Percentiles rank a stretch among this genome's conserved stretches.
Conservation (phyloP, 1,140 invertebrate genomes). For the Drosophila truncata region DNA sequence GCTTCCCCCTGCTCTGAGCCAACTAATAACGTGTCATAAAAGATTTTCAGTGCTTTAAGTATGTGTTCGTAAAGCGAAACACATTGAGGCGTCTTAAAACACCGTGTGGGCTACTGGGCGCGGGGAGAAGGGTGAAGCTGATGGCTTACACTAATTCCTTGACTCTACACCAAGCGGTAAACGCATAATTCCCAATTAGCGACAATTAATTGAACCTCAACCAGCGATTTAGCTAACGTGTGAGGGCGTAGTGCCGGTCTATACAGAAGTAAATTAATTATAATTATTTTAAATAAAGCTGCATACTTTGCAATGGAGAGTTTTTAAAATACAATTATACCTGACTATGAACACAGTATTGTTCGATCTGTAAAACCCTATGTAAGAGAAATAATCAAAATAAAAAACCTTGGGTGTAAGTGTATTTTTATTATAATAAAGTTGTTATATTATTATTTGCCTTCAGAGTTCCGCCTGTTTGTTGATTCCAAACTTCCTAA, state of each 20-base stretch:
- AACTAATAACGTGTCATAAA: conserved; percentile 61
- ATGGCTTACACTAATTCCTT: conserved; percentile 42
- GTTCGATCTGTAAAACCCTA: too few relatives aligned
- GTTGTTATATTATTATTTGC: not conserved
- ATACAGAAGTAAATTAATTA: not conserved
- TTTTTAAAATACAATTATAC: not conserved
- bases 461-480: not conserved
- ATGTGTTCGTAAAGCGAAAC: conserved; percentile 1
- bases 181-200: conserved; percentile 57
- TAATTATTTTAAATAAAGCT: not conserved
- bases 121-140: not conserved
- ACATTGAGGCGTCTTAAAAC: conserved; percentile 19
- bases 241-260: not conserved
- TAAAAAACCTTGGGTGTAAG: not conserved
- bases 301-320: not conserved
- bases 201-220: conserved; percentile 41
- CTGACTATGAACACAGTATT: too few relatives aligned
- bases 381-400: too few relatives aligned
- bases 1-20: conserved; percentile 15
- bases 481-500: too few relatives aligned
- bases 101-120: not conserved
- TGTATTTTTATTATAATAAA: conserved; percentile 1
- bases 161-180: conserved; percentile 33
- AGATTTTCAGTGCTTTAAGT: conserved; percentile 45
- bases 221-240: not conserved